phyloP scores from a whole-genome alignment of 1,140 invertebrate species.

The Paralvinella palmiformis region DNA sequence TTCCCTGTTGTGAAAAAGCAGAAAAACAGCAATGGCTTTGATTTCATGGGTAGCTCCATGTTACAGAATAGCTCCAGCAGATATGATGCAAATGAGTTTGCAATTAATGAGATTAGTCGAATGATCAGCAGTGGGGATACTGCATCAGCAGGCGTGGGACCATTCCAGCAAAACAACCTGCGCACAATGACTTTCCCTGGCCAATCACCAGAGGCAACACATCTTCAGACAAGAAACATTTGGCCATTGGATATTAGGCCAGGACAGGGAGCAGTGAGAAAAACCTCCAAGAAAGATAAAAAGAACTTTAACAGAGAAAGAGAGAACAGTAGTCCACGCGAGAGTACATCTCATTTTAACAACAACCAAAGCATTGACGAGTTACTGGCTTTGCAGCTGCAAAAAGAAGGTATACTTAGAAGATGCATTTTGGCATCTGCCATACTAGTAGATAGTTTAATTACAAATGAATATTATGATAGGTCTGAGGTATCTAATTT shows the following conservation, averaged over 20 bases:
- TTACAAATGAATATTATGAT: not conserved
- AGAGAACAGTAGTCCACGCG: too few relatives aligned
- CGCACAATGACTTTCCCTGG: too few relatives aligned
- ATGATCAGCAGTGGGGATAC: not conserved
- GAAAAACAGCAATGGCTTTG: too few relatives aligned
- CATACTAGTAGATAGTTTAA: not conserved
- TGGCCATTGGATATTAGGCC: too few relatives aligned
- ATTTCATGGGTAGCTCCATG: too few relatives aligned
- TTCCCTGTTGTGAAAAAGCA: slow-evolving; percentile 28
- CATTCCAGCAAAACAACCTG: not conserved
- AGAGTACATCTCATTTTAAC: too few relatives aligned
- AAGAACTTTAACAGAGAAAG: too few relatives aligned
- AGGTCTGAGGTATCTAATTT: not conserved
- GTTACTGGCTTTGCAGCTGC: slow-evolving; percentile 9
- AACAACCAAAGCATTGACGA: slow-evolving; percentile 7
- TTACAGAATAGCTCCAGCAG: too few relatives aligned
- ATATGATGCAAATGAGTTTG: not conserved
- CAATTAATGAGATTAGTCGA: slow-evolving; percentile 4
- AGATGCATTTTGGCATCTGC: not conserved
- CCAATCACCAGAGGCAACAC: too few relatives aligned
- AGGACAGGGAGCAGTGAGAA: too few relatives aligned
- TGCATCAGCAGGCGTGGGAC: not conserved
- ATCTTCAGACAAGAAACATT: too few relatives aligned
- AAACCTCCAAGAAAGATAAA: too few relatives aligned
- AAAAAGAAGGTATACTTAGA: not conserved